These are phyloP conservation scores for Zaprionus kolodkinae DNA, from an alignment of 1,140 invertebrate genomes.

Conservation along the genomic window DNA sequence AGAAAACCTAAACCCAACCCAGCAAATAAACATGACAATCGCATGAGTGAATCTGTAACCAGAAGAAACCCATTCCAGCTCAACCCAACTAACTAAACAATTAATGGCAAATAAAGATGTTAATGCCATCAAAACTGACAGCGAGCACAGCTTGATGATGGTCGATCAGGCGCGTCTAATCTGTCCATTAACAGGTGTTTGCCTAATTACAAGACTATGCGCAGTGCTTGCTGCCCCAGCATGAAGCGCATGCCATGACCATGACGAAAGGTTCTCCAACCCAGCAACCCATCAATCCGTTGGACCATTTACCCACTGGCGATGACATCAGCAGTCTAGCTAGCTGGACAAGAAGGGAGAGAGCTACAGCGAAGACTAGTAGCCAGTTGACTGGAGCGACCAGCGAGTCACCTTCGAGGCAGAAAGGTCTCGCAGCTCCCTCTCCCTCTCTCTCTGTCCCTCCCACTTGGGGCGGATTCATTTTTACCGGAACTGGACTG, in stretches of 20 bases:
- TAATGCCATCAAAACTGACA: not conserved
- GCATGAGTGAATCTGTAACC: not conserved
- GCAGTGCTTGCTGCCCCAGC: constrained; percentile 1
- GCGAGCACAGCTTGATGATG: not conserved
- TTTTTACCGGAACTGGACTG: constrained; percentile 50
- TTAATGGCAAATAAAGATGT: not conserved
- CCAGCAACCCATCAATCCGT: not conserved
- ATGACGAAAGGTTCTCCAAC: constrained; percentile 23
- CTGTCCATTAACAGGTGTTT: constrained; percentile 10
- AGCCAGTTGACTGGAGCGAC: constrained; percentile 15
- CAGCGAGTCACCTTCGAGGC: constrained; percentile 46
- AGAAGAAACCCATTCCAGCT: not conserved
- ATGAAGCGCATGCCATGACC: constrained; percentile 15
- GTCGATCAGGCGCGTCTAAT: not conserved
- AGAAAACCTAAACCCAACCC: not conserved
- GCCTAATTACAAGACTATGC: constrained; percentile 19
- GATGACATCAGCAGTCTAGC: constrained; percentile 45
- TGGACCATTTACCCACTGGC: constrained; percentile 4
- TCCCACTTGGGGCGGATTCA: constrained; percentile 17
- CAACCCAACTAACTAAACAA: not conserved
- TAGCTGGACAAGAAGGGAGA: constrained; percentile 12
- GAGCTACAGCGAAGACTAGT: constrained; percentile 36
- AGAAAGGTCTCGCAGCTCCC: not conserved
- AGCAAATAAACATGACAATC: not conserved
- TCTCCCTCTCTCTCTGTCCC: not conserved